Conservation (phyloP, 2,113 vertebrate species). For the Rhynchomys soricoides region DNA sequence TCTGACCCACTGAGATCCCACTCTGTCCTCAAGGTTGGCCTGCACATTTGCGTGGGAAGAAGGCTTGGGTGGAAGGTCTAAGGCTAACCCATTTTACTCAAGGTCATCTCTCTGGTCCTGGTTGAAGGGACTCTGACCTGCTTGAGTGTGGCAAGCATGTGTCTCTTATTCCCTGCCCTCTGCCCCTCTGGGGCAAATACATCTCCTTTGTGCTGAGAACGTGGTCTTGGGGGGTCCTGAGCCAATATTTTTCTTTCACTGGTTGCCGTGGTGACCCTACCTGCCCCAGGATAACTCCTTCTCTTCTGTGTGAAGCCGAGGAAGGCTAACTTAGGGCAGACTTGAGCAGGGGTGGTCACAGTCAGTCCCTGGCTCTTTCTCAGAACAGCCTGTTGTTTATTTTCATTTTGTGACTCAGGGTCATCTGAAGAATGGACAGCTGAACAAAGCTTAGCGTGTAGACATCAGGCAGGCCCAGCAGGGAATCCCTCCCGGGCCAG, state of each 20-base stretch:
- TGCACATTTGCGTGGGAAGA: not conserved
- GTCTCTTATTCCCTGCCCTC: not conserved
- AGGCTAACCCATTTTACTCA: not conserved
- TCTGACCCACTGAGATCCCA: not conserved
- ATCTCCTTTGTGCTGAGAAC: not conserved
- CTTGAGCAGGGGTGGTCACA: slow-evolving; percentile 44
- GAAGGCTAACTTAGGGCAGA: slow-evolving; percentile 25
- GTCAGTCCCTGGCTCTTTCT: slow-evolving; percentile 38
- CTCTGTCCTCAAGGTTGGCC: not conserved
- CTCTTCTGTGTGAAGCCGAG: not conserved
- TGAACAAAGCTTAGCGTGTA: slow-evolving; percentile 81
- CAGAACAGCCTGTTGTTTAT: slow-evolving; percentile 76
- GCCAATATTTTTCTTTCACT: not conserved
- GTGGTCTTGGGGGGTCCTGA: not conserved
- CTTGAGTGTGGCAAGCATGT: not conserved
- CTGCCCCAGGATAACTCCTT: not conserved
- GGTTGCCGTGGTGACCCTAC: slow-evolving; percentile 1
- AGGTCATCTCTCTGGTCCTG: not conserved
- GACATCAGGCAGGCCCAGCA: slow-evolving; percentile 59
- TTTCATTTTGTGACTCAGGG: slow-evolving; percentile 83
- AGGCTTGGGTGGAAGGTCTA: not conserved
- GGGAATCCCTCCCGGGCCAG: slow-evolving; percentile 52
- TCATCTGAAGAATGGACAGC: slow-evolving; percentile 82
- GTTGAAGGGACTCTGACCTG: not conserved
- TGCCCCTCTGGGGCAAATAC: not conserved